A percentile compares a stretch with the other conserved stretches of the same genome.
These are phyloP conservation scores for Palythoa heliodiscus DNA, from an alignment of 92 coral and sea anemone species.

Conservation along the genomic window DNA sequence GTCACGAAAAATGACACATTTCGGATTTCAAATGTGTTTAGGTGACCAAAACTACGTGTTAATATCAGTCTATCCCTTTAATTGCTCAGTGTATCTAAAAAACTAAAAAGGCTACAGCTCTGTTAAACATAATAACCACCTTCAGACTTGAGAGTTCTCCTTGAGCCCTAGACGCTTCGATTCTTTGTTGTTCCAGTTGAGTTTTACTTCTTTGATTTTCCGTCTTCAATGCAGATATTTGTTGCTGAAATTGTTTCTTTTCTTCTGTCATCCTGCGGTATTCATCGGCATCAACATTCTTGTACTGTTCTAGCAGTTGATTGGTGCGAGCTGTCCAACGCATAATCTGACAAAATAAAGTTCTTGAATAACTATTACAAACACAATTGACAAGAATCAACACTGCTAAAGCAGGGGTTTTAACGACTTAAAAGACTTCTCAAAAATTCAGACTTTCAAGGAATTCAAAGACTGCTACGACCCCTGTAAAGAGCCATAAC, in stretches of 20 bases:
- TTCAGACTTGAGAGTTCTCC: slow-evolving; percentile 73
- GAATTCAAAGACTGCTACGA: too few species aligned
- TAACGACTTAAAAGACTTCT: too few species aligned
- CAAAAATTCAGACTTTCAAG: too few species aligned
- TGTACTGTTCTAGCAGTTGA: slow-evolving; percentile 89
- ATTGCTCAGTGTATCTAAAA: background rate
- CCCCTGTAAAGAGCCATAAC: too few species aligned
- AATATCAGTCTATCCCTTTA: background rate
- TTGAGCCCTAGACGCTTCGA: slow-evolving; percentile 67
- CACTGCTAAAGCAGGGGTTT: too few species aligned
- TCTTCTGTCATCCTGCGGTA: slow-evolving; percentile 88
- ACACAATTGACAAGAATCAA: too few species aligned
- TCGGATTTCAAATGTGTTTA: too few species aligned
- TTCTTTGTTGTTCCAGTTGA: slow-evolving; percentile 68
- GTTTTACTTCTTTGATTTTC: slow-evolving; percentile 84
- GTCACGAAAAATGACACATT: too few species aligned
- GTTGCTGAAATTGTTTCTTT: slow-evolving; percentile 87
- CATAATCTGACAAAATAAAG: slow-evolving; percentile 61
- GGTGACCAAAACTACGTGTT: too few species aligned
- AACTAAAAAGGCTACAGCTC: background rate
- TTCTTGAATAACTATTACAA: background rate
- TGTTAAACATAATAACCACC: slow-evolving; percentile 32
- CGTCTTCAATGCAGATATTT: slow-evolving; percentile 67
- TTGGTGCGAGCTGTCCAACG: slow-evolving; percentile 91
- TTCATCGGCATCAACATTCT: slow-evolving; percentile 89